A percentile compares a stretch with the other conserved stretches of the same genome.
These are phyloP conservation scores for Caenorhabditis sulstoni DNA, from an alignment of 2,888 invertebrate genomes.

Conservation along the genomic window DNA sequence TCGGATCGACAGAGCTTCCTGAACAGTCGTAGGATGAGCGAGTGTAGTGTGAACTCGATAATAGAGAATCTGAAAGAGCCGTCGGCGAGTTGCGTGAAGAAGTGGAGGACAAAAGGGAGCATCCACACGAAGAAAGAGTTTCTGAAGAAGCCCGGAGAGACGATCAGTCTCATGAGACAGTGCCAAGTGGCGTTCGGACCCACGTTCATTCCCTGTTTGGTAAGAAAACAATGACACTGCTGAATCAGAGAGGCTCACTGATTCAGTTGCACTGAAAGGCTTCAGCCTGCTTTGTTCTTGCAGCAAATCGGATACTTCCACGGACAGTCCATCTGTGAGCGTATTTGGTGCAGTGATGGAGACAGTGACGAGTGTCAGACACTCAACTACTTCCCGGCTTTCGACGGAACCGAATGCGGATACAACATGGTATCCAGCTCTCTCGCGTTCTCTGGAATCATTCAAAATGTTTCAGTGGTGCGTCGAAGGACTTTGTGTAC, in stretches of 20 bases:
- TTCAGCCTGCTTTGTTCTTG: not conserved
- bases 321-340: slow-evolving; percentile 68
- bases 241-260: slow-evolving; percentile 1
- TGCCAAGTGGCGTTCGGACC: slow-evolving; percentile 78
- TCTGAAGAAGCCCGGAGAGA: slow-evolving; percentile 65
- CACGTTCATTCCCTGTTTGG: slow-evolving; percentile 73
- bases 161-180: slow-evolving; percentile 69
- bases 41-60: slow-evolving; percentile 59
- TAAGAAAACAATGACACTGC: slow-evolving; percentile 41
- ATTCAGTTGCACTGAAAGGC: not conserved
- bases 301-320: slow-evolving; percentile 70
- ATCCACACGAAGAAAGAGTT: slow-evolving; percentile 18
- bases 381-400: slow-evolving; percentile 75
- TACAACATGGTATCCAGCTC: slow-evolving; percentile 67
- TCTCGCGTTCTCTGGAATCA: not conserved
- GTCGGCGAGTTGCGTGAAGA: slow-evolving; percentile 60
- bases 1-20: slow-evolving; percentile 46
- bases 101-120: slow-evolving; percentile 34
- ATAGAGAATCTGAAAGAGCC: slow-evolving; percentile 59
- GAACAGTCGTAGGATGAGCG: slow-evolving; percentile 62
- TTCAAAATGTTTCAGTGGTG: slow-evolving; percentile 73
- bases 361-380: slow-evolving; percentile 75
- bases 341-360: slow-evolving; percentile 79
- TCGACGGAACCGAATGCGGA: slow-evolving; percentile 78
- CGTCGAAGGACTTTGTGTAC: slow-evolving; percentile 73